A percentile compares a stretch with the other conserved stretches of the same genome.
phyloP scores from a whole-genome alignment of 2,797 vertebrate species.

The Podarcis lilfordi region DNA sequence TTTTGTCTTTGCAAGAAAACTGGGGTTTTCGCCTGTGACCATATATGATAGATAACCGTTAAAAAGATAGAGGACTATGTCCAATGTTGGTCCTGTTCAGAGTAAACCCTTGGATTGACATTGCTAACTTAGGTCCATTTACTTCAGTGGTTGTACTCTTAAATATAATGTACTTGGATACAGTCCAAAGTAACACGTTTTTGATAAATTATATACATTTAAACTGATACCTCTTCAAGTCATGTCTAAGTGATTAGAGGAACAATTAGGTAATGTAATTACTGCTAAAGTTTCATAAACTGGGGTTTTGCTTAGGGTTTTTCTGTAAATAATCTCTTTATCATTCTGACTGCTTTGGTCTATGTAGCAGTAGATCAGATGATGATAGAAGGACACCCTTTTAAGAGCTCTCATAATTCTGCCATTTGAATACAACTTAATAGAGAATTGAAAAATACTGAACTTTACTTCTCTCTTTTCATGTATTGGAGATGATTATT shows the following conservation, averaged over 20 bases:
- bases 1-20: not conserved
- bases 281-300: constrained; percentile 2
- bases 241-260: not conserved
- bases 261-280: not conserved
- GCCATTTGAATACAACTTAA: not conserved
- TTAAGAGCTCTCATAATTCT: not conserved
- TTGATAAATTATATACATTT: not conserved
- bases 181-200: no score
- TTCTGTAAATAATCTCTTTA: not conserved
- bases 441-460: not conserved
- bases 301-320: not conserved
- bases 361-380: not conserved
- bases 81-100: no score
- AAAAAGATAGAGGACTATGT: not conserved
- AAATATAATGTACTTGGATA: no score
- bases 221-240: not conserved
- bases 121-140: not conserved
- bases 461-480: not conserved
- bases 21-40: not conserved
- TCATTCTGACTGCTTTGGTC: not conserved
- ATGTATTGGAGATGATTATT: not conserved
- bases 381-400: not conserved
- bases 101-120: no score
- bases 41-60: not conserved
- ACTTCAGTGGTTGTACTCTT: not conserved